phyloP scores from a whole-genome alignment of 2,113 vertebrate species.

The Zootoca vivipara region DNA sequence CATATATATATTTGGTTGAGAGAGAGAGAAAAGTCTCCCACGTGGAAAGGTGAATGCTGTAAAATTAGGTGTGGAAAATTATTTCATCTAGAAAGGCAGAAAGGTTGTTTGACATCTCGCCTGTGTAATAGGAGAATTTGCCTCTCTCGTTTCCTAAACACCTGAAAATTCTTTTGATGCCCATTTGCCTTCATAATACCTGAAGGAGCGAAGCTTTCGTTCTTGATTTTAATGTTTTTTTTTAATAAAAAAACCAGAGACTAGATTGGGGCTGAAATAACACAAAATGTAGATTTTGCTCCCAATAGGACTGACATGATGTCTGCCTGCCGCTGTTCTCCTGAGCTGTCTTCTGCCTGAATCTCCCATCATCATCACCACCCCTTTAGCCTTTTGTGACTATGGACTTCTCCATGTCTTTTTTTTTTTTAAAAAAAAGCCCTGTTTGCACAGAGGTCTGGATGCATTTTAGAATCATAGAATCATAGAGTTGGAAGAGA shows the following conservation, averaged over 20 bases:
- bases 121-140: constrained; percentile 38
- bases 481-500: too few species aligned
- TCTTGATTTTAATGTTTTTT: background rate
- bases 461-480: too few species aligned
- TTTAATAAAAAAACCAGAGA: constrained; percentile 24
- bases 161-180: constrained; percentile 41
- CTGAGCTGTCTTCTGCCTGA: background rate
- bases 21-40: background rate
- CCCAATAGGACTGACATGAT: background rate
- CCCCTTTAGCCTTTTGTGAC: background rate
- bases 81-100: constrained; percentile 53
- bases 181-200: constrained; percentile 25
- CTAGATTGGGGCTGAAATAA: constrained; percentile 16
- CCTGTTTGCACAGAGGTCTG: background rate
- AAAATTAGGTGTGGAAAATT: constrained; percentile 59
- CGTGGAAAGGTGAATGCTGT: constrained; percentile 20
- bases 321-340: background rate
- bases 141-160: background rate
- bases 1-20: constrained; percentile 29
- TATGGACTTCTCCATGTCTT: background rate
- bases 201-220: background rate
- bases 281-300: background rate
- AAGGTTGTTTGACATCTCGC: constrained; percentile 8
- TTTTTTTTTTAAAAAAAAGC: too few species aligned
- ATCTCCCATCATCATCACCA: background rate